A percentile compares a stretch with the other conserved stretches of the same genome.
Conservation (phyloP, 1,140 invertebrate genomes). For the Dolichoris vasculosae region DNA sequence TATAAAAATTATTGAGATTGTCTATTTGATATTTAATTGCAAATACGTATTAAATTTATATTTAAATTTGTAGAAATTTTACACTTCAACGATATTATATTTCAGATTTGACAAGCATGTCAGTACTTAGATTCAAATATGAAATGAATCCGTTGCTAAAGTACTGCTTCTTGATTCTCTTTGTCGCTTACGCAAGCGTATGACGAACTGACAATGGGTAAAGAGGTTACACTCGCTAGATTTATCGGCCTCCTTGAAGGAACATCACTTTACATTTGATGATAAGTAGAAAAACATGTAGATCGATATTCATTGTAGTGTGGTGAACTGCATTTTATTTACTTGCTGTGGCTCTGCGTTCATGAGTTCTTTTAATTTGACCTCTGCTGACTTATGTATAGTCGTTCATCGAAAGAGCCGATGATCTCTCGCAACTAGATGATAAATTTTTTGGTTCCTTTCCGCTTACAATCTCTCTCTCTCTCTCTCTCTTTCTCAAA, state of each 20-base stretch:
- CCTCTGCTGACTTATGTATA: neutral
- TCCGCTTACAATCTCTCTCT: neutral
- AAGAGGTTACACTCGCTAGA: conserved; percentile 17
- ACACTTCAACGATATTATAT: neutral
- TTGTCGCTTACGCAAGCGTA: too few species aligned
- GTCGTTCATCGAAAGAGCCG: neutral
- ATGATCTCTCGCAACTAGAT: conserved; percentile 24
- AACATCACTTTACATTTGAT: neutral
- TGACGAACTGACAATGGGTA: neutral
- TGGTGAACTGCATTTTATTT: neutral
- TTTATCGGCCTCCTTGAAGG: conserved; percentile 12
- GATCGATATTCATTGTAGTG: conserved; percentile 18
- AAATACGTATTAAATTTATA: neutral
- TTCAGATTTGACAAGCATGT: neutral
- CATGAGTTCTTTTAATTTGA: neutral
- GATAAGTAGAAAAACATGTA: neutral
- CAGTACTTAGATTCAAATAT: conserved; percentile 45
- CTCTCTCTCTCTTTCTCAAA: neutral
- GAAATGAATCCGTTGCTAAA: conserved; percentile 49
- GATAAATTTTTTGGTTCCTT: conserved; percentile 27
- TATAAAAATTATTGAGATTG: too few species aligned
- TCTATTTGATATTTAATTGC: neutral
- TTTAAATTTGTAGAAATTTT: neutral
- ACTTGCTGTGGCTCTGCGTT: neutral
- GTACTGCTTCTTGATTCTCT: neutral